Percentiles rank a stretch among this genome's conserved stretches.
These are phyloP conservation scores for Drosophila equinoxialis DNA, from an alignment of 1,140 invertebrate species.

Conservation along the genomic window DNA sequence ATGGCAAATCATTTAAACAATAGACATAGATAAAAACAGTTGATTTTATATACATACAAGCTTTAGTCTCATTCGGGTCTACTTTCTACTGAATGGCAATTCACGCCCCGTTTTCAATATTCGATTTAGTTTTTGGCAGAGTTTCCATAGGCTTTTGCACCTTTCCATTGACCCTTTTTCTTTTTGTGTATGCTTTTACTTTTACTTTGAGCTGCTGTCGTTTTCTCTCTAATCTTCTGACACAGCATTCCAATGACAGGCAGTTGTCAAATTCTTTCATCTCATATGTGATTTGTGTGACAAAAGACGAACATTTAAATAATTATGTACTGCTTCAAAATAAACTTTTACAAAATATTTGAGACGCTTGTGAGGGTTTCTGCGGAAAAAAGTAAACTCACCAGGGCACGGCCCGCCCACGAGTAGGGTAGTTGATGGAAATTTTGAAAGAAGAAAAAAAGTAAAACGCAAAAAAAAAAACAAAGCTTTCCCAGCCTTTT, in stretches of 20 bases:
- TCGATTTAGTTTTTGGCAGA: not conserved
- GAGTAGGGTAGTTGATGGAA: constrained; percentile 21
- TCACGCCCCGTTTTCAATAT: not conserved
- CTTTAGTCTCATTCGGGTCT: not conserved
- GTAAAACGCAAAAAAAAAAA: not conserved
- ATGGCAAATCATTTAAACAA: not conserved
- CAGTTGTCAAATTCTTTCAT: constrained; percentile 49
- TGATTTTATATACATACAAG: not conserved
- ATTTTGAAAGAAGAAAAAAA: not conserved
- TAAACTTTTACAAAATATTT: constrained; percentile 33
- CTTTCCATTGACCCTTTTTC: constrained; percentile 23
- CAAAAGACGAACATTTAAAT: constrained; percentile 37
- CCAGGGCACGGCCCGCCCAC: constrained; percentile 45
- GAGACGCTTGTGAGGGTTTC: not conserved
- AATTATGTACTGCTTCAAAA: constrained; percentile 42
- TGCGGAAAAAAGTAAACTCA: constrained; percentile 15
- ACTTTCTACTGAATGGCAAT: not conserved
- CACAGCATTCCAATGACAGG: constrained; percentile 25
- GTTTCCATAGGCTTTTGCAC: not conserved
- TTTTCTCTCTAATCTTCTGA: constrained; percentile 34
- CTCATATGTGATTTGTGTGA: constrained; percentile 27
- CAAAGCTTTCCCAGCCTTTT: constrained; percentile 47
- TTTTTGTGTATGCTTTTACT: constrained; percentile 49
- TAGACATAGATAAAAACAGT: not conserved
- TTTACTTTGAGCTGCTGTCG: constrained; percentile 39